Base-by-base conservation (phyloP, 1,140 invertebrate genomes). In the Cotesia glomerata region DNA sequence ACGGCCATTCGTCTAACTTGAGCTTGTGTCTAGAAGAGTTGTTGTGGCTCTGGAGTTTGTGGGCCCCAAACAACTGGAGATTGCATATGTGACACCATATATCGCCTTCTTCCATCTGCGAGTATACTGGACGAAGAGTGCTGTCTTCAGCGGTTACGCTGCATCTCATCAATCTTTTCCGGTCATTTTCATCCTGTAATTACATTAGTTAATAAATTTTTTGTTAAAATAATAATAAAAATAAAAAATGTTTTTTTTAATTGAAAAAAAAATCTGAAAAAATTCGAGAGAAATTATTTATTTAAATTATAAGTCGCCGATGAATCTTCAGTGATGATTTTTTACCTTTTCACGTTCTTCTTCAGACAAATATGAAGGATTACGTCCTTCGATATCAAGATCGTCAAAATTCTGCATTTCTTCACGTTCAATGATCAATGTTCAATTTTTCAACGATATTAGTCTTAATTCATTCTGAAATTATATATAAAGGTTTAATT, bases 51-150 rank as follows among this genome's bases (percentile, higher is more conserved):
- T 85, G 73, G 45, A 87, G 80, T 16, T 87, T 87, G 70, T 87
- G 86, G 1, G 85, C 82, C 1, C 85, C 86, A 69, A 86, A 87
- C 1, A 87, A 68, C 36, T 85, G 82, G 34, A 87, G 81, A 51
- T 87, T 87, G 78, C 86, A 87, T 64, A 87, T 87, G 72, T 87
- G 86, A 79, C 86, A 87, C 86, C 86, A 87, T 72, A 87, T 85
- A 72, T 87, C 86, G 54, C 83, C 83, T 69, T 87, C 85, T 65
- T 85, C 86, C 0, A 84, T 87, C 49, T 83, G 80, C 4, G 86
- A 87, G 67, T 87, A 87, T 26, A 87, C 82, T 5, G 85, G 86
- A 76, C 84, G 76, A 2, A 86, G 79, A 14, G 83, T 84, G 45
- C 86, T 85, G 80, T 87, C 86, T 75, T 87, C 85, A 0, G 86